phyloP scores from a whole-genome alignment of 2,888 invertebrate genomes.

The Sesia bembeciformis region DNA sequence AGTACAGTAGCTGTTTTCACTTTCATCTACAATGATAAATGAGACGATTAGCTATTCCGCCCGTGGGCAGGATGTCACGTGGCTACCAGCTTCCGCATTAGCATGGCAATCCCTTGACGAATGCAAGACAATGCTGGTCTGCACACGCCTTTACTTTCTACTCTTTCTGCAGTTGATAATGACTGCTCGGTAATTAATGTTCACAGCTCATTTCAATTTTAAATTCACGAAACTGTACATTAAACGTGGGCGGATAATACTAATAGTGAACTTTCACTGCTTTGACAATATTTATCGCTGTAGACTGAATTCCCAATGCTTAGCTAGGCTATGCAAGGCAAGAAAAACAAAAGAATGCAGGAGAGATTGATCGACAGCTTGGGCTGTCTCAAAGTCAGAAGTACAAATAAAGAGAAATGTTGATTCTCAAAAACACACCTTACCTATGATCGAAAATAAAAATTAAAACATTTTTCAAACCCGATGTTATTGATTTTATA shows the following conservation, averaged over 20 bases:
- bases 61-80: constrained; percentile 51
- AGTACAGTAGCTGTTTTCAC: constrained; percentile 51
- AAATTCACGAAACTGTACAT: constrained; percentile 25
- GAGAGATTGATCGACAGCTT: too few relatives aligned
- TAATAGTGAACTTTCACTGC: constrained; percentile 25
- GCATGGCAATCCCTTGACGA: constrained; percentile 28
- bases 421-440: too few relatives aligned
- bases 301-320: not conserved
- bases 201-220: constrained; percentile 29
- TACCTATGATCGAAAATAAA: too few relatives aligned
- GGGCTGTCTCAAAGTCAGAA: too few relatives aligned
- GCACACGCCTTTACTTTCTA: constrained; percentile 8
- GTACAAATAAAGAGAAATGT: too few relatives aligned
- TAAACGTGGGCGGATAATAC: constrained; percentile 20
- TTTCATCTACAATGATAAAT: constrained; percentile 52
- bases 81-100: constrained; percentile 49
- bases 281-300: constrained; percentile 12
- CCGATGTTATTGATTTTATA: too few relatives aligned
- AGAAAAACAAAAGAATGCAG: too few relatives aligned
- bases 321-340: too few relatives aligned
- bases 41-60: constrained; percentile 51
- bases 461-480: too few relatives aligned
- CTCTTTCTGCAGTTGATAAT: constrained; percentile 16
- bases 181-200: constrained; percentile 28
- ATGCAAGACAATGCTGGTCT: constrained; percentile 19